These are phyloP conservation scores for Nemapogon koenigi DNA, from an alignment of 2,888 invertebrate species.

Conservation along the genomic window DNA sequence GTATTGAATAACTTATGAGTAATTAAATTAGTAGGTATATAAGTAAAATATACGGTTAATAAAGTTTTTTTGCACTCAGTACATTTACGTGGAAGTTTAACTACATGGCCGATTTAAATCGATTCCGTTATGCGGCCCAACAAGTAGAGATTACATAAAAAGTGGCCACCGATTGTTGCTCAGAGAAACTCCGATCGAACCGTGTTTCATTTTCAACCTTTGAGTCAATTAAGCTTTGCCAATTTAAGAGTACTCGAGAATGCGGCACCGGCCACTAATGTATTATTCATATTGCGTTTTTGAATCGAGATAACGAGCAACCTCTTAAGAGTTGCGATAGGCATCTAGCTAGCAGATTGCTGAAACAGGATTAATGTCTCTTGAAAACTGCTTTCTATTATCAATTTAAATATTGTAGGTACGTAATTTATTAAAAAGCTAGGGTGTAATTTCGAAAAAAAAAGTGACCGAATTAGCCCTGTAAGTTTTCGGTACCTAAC, in stretches of 20 bases:
- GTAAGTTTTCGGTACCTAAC: no score
- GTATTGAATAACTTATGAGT: no score
- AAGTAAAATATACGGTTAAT: no score
- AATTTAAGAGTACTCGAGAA: constrained; percentile 51
- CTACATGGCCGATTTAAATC: constrained; percentile 35
- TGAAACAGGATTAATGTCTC: constrained; percentile 1
- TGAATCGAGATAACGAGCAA: constrained; percentile 55
- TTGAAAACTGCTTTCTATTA: neutral
- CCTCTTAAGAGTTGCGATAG: constrained; percentile 49
- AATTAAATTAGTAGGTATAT: no score
- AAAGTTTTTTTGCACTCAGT: neutral
- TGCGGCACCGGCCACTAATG: constrained; percentile 49
- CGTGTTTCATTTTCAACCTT: constrained; percentile 55
- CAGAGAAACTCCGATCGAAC: constrained; percentile 19
- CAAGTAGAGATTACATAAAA: constrained; percentile 34
- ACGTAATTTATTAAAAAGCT: no score
- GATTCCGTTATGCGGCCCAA: constrained; percentile 27
- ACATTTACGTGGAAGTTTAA: constrained; percentile 20
- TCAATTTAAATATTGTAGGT: neutral
- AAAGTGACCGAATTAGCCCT: no score
- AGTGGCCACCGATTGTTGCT: constrained; percentile 25
- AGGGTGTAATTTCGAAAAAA: no score
- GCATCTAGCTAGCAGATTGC: constrained; percentile 55
- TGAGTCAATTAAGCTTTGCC: constrained; percentile 61
- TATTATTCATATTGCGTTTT: constrained; percentile 64